Base-by-base conservation (phyloP, 2,797 vertebrate species). In the Lophius americanus region DNA sequence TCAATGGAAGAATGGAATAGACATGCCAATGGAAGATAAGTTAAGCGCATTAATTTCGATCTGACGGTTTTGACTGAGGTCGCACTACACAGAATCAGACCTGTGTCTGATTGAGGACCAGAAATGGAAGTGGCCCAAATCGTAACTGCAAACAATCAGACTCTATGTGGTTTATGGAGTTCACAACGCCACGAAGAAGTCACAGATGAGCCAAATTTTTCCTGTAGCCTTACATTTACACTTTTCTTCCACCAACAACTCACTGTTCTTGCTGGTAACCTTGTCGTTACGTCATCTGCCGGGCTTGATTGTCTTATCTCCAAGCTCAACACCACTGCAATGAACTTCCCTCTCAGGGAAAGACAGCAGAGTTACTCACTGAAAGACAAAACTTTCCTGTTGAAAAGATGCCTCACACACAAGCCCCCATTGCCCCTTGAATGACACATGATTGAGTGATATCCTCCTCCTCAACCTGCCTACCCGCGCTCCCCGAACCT, bases 231-330 rank as follows among this genome's bases (percentile, higher is more conserved):
- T 37, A 43, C 59, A 84, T 58, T 38, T 51, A 13, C 4, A 0
- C 49, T 67, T 49, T 73, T 48, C 51, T 53, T 64, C 53, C 33
- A 2, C 71, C 59, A 69, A 51, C 33, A 7, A 2, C 67, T 67
- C 66, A 71, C 42, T 48, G 44, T 70, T 70, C 38, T 62, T 58
- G 36, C 12, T 4, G 46, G 61, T 70, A 68, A 85, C 73, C 75
- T 73, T 77, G 76, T 84, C 59, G 78, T 75, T 69, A 65, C 65
- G 76, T 73, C 14, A 78, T 86, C 53, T 73, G 75, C 94, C 95
- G 93, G 94, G 93, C 89, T 93, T 82, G 60, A 83, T 89, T 90
- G 92, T 91, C 91, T 85, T 78, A 59, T 74, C 56, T 76, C 42
- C 44, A 51, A 55, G 84, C 88, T 87, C 87, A 23, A 23, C 23